These are phyloP conservation scores for Timandra comae DNA, from an alignment of 2,888 invertebrate genomes.

Conservation along the genomic window DNA sequence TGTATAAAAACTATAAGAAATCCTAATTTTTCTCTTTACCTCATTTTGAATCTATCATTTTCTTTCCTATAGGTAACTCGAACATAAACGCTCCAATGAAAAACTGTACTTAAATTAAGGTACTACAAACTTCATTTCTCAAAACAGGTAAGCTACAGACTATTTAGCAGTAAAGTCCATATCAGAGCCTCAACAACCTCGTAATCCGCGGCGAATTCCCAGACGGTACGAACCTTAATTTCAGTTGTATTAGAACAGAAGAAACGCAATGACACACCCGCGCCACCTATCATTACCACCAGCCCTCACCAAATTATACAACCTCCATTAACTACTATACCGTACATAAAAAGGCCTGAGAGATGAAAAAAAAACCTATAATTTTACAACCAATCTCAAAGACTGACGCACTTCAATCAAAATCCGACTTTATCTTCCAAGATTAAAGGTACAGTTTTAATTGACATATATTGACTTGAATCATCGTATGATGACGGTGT, in stretches of 20 bases:
- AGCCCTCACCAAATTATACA: conserved; percentile 58
- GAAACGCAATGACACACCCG: conserved; percentile 68
- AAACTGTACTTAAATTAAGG: no score
- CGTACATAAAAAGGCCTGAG: conserved; percentile 57
- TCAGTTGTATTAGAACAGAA: conserved; percentile 31
- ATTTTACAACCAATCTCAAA: conserved; percentile 51
- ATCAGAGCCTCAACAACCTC: no score
- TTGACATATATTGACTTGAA: conserved; percentile 6
- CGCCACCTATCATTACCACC: conserved; percentile 65
- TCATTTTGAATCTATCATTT: no score
- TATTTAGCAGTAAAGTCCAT: no score
- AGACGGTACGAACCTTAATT: no score
- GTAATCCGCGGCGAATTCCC: no score
- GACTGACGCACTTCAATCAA: conserved; percentile 1
- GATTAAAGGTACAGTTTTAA: conserved; percentile 9
- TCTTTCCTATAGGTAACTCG: no score
- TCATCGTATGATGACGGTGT: conserved; percentile 20
- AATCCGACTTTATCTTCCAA: background rate
- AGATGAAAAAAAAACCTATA: conserved; percentile 44
- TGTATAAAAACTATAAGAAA: no score
- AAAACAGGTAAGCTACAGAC: no score
- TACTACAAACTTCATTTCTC: no score
- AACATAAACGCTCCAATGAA: no score
- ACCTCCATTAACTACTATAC: conserved; percentile 65
- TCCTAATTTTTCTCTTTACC: no score